A percentile compares a stretch with the other conserved stretches of the same genome.
phyloP scores from a whole-genome alignment of 23 tunicate species.

The Aplidium turbinatum region DNA sequence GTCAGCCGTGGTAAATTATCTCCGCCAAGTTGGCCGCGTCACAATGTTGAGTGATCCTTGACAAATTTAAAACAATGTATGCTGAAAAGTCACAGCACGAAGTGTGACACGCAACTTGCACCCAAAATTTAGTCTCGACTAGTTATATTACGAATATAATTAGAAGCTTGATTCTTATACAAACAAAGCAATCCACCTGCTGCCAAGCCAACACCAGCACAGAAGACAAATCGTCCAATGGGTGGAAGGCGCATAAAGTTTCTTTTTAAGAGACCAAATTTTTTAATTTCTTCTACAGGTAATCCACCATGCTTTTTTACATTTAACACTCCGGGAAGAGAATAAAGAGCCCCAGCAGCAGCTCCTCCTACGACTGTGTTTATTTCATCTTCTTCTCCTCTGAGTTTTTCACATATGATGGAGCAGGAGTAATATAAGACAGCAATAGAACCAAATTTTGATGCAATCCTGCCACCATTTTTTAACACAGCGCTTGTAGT shows the following conservation, averaged over 20 bases:
- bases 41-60: no score
- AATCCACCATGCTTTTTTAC: constrained; percentile 50
- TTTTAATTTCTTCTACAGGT: constrained; percentile 56
- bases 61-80: no score
- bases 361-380: constrained; percentile 88
- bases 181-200: constrained; percentile 70
- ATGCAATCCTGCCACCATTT: constrained; percentile 81
- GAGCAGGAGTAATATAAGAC: constrained; percentile 85
- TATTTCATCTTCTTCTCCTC: constrained; percentile 85
- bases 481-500: constrained; percentile 79
- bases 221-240: constrained; percentile 68
- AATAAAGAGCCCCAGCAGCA: constrained; percentile 72
- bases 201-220: constrained; percentile 39
- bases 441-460: constrained; percentile 78
- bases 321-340: constrained; percentile 63
- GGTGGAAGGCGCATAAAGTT: constrained; percentile 73
- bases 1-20: no score
- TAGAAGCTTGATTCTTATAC: constrained; percentile 62
- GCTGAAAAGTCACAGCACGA: no score
- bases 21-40: no score
- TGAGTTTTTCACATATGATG: constrained; percentile 65
- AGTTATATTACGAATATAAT: constrained; percentile 72
- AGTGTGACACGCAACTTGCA: no score
- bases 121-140: constrained; percentile 36
- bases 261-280: constrained; percentile 47